Evolutionary conservation across 1,140 invertebrate genomes (phyloP).

Genomic region (Zaprionus inermis): DNA sequence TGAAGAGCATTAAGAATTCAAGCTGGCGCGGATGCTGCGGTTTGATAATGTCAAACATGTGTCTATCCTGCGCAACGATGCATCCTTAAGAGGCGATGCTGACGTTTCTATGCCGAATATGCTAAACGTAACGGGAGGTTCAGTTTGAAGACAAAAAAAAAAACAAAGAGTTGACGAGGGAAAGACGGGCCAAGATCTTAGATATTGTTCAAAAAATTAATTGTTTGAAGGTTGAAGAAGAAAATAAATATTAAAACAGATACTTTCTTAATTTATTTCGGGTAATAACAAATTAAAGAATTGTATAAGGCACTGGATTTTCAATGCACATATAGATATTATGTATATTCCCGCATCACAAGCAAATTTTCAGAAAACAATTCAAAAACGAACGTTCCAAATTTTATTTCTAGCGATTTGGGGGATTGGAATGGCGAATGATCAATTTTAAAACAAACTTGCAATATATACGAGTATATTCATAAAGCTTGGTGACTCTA

Average conservation of each 20-base stretch:
- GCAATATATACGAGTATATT: too few species aligned
- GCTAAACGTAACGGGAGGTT: constrained; percentile 51
- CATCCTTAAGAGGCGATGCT: constrained; percentile 50
- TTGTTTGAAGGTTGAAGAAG: background rate
- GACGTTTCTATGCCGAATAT: constrained; percentile 37
- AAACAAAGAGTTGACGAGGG: background rate
- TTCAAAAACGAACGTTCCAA: too few species aligned
- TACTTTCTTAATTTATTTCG: background rate
- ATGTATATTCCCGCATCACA: too few species aligned
- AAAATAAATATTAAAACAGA: background rate
- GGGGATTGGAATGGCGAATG: too few species aligned
- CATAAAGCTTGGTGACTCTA: too few species aligned
- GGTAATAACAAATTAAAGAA: background rate
- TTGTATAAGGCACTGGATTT: too few species aligned
- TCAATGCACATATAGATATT: too few species aligned
- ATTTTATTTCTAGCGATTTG: too few species aligned
- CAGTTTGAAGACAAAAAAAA: background rate
- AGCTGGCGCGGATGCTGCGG: constrained; percentile 57
- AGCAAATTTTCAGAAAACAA: too few species aligned
- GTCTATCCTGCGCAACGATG: constrained; percentile 43
- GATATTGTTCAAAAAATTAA: background rate
- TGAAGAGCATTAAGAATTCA: constrained; percentile 62
- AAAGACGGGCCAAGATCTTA: background rate
- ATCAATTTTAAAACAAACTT: too few species aligned
- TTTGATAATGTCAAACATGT: constrained; percentile 78